A percentile compares a stretch with the other conserved stretches of the same genome.
These are phyloP conservation scores for Sitta europaea DNA, from an alignment of 2,113 vertebrate genomes.

Conservation along the genomic window DNA sequence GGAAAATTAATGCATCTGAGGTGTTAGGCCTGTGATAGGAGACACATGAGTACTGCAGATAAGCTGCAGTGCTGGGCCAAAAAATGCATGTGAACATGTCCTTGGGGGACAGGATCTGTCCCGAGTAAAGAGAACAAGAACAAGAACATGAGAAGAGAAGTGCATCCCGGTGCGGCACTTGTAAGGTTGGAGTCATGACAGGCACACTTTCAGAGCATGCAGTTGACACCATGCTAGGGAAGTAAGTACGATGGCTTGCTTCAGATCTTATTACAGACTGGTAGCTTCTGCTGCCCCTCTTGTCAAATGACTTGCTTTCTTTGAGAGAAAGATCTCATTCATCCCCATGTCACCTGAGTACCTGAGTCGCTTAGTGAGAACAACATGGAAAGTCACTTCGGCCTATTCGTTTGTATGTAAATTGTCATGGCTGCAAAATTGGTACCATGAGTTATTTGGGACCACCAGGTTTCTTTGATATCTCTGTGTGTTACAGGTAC, in stretches of 20 bases:
- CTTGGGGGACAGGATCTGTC: neutral
- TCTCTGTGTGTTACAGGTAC: neutral
- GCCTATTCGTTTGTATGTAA: neutral
- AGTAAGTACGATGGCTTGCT: neutral
- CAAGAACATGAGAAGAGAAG: neutral
- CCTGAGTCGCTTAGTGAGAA: neutral
- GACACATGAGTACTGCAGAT: too few species aligned
- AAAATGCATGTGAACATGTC: neutral
- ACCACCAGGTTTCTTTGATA: neutral
- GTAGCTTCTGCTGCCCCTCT: neutral
- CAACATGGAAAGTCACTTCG: neutral
- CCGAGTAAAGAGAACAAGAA: neutral
- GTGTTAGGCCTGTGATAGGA: neutral
- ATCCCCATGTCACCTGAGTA: neutral
- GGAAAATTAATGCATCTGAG: rapidly evolving
- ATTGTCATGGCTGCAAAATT: neutral
- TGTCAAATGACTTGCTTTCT: neutral
- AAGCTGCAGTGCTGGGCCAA: neutral
- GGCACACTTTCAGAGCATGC: neutral
- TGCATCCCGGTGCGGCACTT: rapidly evolving
- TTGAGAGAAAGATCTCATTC: neutral
- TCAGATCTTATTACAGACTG: neutral
- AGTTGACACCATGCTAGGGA: neutral
- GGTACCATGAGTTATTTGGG: neutral
- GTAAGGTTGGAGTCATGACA: neutral